These are phyloP conservation scores for Prenolepis imparis DNA, from an alignment of 2,888 invertebrate species.

Conservation along the genomic window DNA sequence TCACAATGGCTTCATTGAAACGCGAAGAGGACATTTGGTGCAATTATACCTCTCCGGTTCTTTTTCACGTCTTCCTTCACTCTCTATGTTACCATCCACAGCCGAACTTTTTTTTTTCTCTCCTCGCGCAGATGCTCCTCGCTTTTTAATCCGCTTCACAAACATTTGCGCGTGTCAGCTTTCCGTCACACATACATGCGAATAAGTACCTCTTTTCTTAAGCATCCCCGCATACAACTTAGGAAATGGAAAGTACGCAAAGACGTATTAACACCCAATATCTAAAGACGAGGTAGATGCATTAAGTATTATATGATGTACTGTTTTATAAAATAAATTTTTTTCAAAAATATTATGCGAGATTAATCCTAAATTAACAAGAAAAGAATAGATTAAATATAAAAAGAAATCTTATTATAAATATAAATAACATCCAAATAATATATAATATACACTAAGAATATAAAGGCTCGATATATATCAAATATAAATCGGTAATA, in stretches of 20 bases:
- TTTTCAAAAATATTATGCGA: not conserved
- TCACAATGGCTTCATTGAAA: slow-evolving; percentile 66
- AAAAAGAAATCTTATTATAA: not conserved
- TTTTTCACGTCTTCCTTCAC: slow-evolving; percentile 61
- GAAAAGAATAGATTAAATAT: not conserved
- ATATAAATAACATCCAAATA: not conserved
- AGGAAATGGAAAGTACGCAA: not conserved
- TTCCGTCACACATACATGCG: slow-evolving; percentile 5
- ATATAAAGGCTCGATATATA: no score
- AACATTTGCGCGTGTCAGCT: slow-evolving; percentile 30
- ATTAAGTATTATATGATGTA: slow-evolving; percentile 22
- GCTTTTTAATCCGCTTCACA: slow-evolving; percentile 66
- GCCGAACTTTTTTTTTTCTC: slow-evolving; percentile 11
- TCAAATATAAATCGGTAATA: no score
- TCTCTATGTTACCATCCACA: slow-evolving; percentile 14
- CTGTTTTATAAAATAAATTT: not conserved
- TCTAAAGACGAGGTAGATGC: not conserved
- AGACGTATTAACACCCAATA: slow-evolving; percentile 7
- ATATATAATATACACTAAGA: no score
- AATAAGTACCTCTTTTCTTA: slow-evolving; percentile 4
- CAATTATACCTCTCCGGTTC: slow-evolving; percentile 78
- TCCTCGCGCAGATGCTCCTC: slow-evolving; percentile 57
- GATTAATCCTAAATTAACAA: slow-evolving; percentile 2
- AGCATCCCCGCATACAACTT: not conserved
- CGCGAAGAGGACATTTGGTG: slow-evolving; percentile 70